Base-by-base conservation (phyloP, 2,797 vertebrate genomes). In the Leptatherina wallacei region DNA sequence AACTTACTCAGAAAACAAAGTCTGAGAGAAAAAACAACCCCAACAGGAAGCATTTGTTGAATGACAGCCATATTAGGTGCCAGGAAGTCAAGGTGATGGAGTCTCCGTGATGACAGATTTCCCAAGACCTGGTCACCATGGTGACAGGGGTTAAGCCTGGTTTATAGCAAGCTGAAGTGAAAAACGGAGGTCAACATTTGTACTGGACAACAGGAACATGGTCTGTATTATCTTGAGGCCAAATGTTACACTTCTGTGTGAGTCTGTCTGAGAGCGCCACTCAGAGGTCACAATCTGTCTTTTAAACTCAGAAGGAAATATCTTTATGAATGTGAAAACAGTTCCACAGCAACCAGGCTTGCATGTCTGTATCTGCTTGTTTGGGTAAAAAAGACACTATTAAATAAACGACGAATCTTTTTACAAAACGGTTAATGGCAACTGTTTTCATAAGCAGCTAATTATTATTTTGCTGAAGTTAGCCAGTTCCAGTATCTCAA, bases 51-150 rank as follows among this genome's bases (percentile, higher is more conserved):
- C 40, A 14, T 49, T 20, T 38, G 81, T 55, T 88, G 85, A 92
- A 86, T 88, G 88, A 84, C 61, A 0, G 65, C 79, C 75, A 65
- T 89, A 78, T 89, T 86, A 78, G 84, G 81, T 77, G 75, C 38
- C 85, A 86, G 89, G 90, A 92, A 89, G 80, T 35, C 30, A 84
- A 91, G 87, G 86, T 92, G 89, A 88, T 85, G 81, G 88, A 89
- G 86, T 73, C 87, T 77, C 73, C 8, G 71, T 86, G 73, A 85
- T 79, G 84, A 86, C 85, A 61, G 82, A 67, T 83, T 90, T 91
- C 88, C 87, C 88, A 89, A 89, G 88, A 90, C 78, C 83, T 80
- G 85, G 87, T 86, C 69, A 36, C 77, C 70, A 29, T 12, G 36
- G 69, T 1, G 54, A 77, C 82, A 60, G 56, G 69, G 86, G 89